phyloP scores from a whole-genome alignment of 2,113 vertebrate genomes.

The Brienomyrus brachyistius region DNA sequence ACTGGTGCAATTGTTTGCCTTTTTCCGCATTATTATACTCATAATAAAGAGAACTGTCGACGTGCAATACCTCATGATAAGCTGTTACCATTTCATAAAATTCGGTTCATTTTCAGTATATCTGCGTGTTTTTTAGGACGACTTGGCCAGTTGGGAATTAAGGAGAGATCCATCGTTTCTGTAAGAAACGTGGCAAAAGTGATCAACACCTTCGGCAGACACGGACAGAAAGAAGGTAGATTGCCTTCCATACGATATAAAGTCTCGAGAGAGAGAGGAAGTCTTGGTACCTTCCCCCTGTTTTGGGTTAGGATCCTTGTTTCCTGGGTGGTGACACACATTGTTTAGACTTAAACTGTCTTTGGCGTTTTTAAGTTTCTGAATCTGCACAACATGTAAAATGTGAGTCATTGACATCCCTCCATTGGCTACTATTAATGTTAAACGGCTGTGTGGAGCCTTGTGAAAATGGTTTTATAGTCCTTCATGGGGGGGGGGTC shows the following conservation, averaged over 20 bases:
- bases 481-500: not conserved
- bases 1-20: not conserved
- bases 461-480: not conserved
- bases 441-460: not conserved
- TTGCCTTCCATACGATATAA: not conserved
- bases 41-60: not conserved
- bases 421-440: not conserved
- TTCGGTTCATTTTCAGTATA: not conserved
- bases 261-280: not conserved
- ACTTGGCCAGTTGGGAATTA: constrained; percentile 81
- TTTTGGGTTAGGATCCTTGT: not conserved
- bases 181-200: constrained; percentile 76
- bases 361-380: not conserved
- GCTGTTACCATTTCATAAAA: not conserved
- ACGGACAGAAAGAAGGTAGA: constrained; percentile 85
- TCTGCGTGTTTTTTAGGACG: constrained; percentile 56
- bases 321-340: not conserved
- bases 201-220: constrained; percentile 77
- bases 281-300: not conserved
- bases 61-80: not conserved
- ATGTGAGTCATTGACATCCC: not conserved
- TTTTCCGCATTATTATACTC: not conserved
- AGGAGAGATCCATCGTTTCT: constrained; percentile 67
- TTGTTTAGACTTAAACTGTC: not conserved
- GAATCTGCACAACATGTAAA: not conserved